Base-by-base conservation (phyloP, 1,140 invertebrate genomes). In the Hyposmocoma kahamanoa region DNA sequence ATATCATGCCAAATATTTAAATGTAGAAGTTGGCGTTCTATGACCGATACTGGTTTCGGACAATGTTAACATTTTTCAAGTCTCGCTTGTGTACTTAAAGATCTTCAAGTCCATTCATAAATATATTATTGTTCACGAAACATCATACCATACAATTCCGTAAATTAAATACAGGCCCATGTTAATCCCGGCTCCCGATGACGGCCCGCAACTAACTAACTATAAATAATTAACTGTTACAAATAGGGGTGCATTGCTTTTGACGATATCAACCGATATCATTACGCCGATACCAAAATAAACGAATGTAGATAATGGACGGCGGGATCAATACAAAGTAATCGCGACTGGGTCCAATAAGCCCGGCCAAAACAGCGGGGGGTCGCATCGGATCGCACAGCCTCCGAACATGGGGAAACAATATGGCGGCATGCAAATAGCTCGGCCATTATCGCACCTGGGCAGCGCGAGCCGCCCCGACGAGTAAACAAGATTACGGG, bases 361-460 rank as follows among this genome's bases (percentile, higher is more conserved):
- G 81, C 81, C 67, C 59, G 67, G 72, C 73, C 74, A 79, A 81
- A 82, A 75, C 71, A 78, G 75, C 73, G 72, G 80, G 78, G 75
- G 61, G 62, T 66, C 63, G 64, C 49, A 24, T 2, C 39, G 61
- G 64, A 65, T 71, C 67, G 73, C 59, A 72, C 62, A 41, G 59
- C n/a, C n/a, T n/a, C 72, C 72, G 73, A 79, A 74, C 77, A 81
- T 74, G 78, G 80, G 73, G 62, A 80, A 77, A 81, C 81, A 84
- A 81, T 81, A 84, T 82, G 78, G 77, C 81, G 81, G 77, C 81
- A 84, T 84, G 81, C 81, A 84, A 84, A 84, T 84, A 82, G 68
- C 72, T 70, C 76, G 73, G 75, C 81, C 77, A 84, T 84, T 84
- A 84, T 84, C 81, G 78, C 81, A 84, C 78, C 81, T 84, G 81